A percentile compares a stretch with the other conserved stretches of the same genome.
These are phyloP conservation scores for Euzophera pinguis DNA, from an alignment of 2,888 invertebrate species.

Conservation along the genomic window DNA sequence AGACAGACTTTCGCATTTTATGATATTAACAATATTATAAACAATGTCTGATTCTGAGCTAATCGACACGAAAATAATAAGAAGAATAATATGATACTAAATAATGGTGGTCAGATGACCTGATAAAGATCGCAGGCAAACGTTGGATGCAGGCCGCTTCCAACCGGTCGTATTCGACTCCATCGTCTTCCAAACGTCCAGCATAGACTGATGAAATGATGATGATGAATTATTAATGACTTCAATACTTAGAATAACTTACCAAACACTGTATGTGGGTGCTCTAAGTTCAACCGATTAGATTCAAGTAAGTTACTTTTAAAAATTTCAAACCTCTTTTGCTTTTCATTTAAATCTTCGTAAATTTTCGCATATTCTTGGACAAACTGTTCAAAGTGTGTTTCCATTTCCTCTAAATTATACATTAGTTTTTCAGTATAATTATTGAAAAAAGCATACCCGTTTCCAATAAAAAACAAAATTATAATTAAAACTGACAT, in stretches of 20 bases:
- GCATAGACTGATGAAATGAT: too few relatives aligned
- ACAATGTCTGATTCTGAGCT: too few relatives aligned
- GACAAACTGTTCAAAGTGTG: neutral
- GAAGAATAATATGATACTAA: too few relatives aligned
- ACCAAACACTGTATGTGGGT: constrained; percentile 5
- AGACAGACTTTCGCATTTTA: too few relatives aligned
- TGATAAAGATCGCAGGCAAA: too few relatives aligned
- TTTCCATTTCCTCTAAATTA: neutral
- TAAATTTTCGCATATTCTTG: neutral
- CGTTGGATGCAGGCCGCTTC: too few relatives aligned
- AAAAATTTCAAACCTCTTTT: constrained; percentile 5
- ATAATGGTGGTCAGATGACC: too few relatives aligned
- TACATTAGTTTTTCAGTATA: neutral
- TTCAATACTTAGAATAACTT: neutral
- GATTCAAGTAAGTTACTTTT: constrained; percentile 3
- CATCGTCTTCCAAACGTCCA: too few relatives aligned
- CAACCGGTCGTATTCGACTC: too few relatives aligned
- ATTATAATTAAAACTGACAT: neutral
- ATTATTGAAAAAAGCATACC: neutral
- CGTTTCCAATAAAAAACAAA: neutral
- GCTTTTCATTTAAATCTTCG: neutral
- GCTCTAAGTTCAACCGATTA: neutral
- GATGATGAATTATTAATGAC: too few relatives aligned
- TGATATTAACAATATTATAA: too few relatives aligned
- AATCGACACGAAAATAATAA: too few relatives aligned